Evolutionary conservation across 2,797 vertebrate species (phyloP).

Genomic region (Catostomus latipinnis): DNA sequence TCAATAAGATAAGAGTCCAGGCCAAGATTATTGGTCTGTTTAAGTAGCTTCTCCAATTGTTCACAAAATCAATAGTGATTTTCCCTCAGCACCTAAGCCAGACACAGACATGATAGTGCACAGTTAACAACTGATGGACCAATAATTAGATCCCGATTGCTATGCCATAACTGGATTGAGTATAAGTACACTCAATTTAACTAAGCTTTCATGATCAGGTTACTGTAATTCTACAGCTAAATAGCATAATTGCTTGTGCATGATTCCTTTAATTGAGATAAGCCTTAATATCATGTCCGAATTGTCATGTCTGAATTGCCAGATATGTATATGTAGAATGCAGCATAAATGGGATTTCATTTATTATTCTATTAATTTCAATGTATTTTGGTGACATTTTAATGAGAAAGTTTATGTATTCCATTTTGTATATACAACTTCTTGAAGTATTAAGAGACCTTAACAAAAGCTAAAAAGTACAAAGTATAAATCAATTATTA

Average conservation of each 20-base stretch:
- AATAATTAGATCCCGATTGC: slow-evolving; percentile 39
- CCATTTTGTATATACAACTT: too few species aligned
- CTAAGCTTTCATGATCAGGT: background rate
- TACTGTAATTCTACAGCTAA: background rate
- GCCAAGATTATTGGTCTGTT: slow-evolving; percentile 52
- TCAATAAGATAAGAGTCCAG: slow-evolving; percentile 35
- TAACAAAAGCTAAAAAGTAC: too few species aligned
- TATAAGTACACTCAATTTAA: background rate
- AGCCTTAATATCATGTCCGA: too few species aligned
- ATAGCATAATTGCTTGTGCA: background rate
- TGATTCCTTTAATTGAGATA: too few species aligned
- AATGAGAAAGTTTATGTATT: too few species aligned
- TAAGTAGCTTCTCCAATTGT: slow-evolving; percentile 57
- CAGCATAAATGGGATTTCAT: too few species aligned
- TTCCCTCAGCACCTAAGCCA: slow-evolving; percentile 45
- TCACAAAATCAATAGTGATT: slow-evolving; percentile 54
- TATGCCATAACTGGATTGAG: background rate
- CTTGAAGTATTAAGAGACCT: too few species aligned
- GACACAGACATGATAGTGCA: slow-evolving; percentile 48
- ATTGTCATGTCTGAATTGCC: too few species aligned
- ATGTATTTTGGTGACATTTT: too few species aligned
- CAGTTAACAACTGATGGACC: slow-evolving; percentile 18
- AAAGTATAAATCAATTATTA: too few species aligned
- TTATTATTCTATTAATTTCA: too few species aligned
- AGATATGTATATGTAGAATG: too few species aligned